Base-by-base conservation (phyloP, 2,888 invertebrate genomes). In the Chelonus formosanus region DNA sequence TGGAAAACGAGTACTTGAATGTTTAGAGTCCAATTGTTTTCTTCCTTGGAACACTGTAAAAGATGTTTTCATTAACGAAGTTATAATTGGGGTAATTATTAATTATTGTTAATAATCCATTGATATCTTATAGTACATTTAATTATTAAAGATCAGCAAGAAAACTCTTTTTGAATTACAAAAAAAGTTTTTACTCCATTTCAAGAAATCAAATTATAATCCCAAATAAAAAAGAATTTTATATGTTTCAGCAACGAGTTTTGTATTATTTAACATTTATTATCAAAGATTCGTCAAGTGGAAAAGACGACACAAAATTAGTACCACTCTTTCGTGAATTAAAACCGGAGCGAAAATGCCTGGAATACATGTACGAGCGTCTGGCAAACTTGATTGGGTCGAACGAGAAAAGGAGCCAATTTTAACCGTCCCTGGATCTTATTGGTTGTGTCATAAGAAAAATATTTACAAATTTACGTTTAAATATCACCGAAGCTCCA, bases 311-410 rank as follows among this genome's bases (percentile, higher is more conserved):
- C 2, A 74, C 74, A 10, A 80, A 76, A 71, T 69, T 84, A 31
- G 77, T 84, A 63, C 84, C 84, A 7, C 59, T 84, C n/a, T 84
- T 84, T 67, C 71, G 74, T 71, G 78, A 83, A 59, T 70, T 82
- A 36, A 76, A 79, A 68, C 84, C 84, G 0, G 83, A 84, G 66
- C 76, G 79, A 78, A 79, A 79, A 83, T 84, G 84, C 80, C 82
- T 84, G 81, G 84, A 81, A 78, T 83, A 82, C 75, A 81, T 84
- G 76, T 84, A 83, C 80, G 77, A 67, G 68, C 80, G 71, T 44
- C 76, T 84, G 77, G 80, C 77, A 72, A 77, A 70, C 65, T 77
- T 78, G 72, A 80, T 83, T 79, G 80, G 80, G 63, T 76, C 74
- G 72, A 80, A 57, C 71, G 74, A 65, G 73, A 75, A 62, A 75